These are phyloP conservation scores for Hydractinia echinata DNA, from an alignment of 30 jellyfish, hydroid and myxozoan species.

Conservation along the genomic window DNA sequence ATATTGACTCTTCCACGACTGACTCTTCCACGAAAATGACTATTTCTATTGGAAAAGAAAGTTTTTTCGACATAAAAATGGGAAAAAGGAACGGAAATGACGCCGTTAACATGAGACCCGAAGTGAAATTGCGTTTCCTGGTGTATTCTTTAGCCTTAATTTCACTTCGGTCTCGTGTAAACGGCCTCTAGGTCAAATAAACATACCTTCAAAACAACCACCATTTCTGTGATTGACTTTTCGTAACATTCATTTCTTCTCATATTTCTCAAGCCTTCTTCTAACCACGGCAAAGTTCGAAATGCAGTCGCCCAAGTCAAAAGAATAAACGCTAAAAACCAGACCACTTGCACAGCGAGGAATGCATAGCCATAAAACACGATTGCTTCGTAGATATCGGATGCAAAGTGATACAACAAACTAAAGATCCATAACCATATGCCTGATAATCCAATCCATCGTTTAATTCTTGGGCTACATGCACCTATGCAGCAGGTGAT, in stretches of 20 bases:
- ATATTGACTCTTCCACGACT: too few relatives aligned
- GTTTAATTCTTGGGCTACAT: background rate
- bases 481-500: background rate
- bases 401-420: background rate
- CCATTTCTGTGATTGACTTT: conserved; percentile 9
- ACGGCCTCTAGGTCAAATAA: background rate
- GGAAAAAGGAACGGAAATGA: too few relatives aligned
- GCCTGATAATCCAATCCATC: background rate
- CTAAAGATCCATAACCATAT: background rate
- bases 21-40: too few relatives aligned
- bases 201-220: conserved; percentile 14
- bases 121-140: too few relatives aligned
- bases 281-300: conserved; percentile 34
- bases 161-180: too few relatives aligned
- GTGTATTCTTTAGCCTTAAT: too few relatives aligned
- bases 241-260: background rate
- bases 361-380: conserved; percentile 19
- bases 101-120: too few relatives aligned
- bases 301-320: background rate
- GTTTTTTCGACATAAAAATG: too few relatives aligned
- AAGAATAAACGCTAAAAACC: background rate
- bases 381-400: background rate
- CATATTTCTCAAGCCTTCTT: conserved; percentile 21
- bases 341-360: conserved; percentile 14
- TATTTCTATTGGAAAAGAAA: too few relatives aligned